Evolutionary conservation across 2,888 invertebrate species (phyloP).

Genomic region (Alsophila aescularia): DNA sequence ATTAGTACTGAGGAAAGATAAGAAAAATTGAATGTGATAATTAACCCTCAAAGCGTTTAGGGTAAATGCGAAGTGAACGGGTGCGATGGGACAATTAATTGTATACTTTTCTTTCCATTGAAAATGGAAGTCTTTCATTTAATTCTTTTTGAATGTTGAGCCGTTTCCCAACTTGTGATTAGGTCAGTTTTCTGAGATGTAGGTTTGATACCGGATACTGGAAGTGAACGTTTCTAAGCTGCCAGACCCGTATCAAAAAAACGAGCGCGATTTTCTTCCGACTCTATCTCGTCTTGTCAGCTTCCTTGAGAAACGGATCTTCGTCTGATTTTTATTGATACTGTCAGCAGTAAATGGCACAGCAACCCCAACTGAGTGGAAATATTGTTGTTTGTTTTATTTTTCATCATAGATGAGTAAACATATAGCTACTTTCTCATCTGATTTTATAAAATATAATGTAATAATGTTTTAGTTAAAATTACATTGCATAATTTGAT

Average conservation of each 20-base stretch:
- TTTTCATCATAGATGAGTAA: background rate
- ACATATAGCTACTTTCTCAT: too few species aligned
- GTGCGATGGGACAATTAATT: constrained; percentile 57
- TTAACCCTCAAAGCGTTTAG: constrained; percentile 64
- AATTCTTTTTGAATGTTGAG: constrained; percentile 33
- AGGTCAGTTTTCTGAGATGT: constrained; percentile 18
- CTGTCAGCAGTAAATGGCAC: constrained; percentile 26
- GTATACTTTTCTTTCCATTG: constrained; percentile 44
- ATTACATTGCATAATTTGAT: too few species aligned
- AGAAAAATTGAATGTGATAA: constrained; percentile 64
- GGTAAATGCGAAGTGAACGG: constrained; percentile 61
- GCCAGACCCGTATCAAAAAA: constrained; percentile 62
- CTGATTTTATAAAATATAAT: too few species aligned
- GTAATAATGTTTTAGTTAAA: too few species aligned
- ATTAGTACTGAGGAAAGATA: constrained; percentile 63
- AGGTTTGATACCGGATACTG: constrained; percentile 26
- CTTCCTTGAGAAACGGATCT: constrained; percentile 44
- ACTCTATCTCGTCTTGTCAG: constrained; percentile 50
- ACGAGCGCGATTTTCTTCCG: constrained; percentile 43
- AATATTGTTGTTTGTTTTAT: constrained; percentile 17
- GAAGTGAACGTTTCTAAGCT: constrained; percentile 48
- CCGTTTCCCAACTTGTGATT: constrained; percentile 23
- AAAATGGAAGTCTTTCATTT: constrained; percentile 40
- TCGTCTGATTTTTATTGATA: constrained; percentile 42
- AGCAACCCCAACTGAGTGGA: constrained; percentile 10